Conservation (phyloP, 2,797 vertebrate species). For the Myotis myotis region DNA sequence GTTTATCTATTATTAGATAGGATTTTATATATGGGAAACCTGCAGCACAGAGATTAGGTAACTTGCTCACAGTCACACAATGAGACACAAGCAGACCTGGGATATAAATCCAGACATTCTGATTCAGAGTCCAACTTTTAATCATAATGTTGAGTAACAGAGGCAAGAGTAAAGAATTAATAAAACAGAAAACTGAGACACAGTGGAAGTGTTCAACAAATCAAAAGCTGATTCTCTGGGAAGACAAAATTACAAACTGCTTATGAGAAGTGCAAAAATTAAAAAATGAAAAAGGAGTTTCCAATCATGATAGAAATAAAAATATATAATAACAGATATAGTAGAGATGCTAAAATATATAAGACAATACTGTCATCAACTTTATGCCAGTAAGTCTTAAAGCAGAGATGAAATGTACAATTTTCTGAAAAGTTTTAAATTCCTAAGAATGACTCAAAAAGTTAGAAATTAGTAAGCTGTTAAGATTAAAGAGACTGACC, state of each 20-base stretch:
- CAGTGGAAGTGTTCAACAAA: neutral
- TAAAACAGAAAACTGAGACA: neutral
- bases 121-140: neutral
- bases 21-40: neutral
- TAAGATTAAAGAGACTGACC: neutral
- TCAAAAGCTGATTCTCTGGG: neutral
- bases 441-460: neutral
- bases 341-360: neutral
- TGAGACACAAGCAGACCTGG: neutral
- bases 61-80: neutral
- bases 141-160: neutral
- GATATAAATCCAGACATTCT: neutral
- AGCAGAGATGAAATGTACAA: neutral
- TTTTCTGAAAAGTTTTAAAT: conserved; percentile 6
- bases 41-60: neutral
- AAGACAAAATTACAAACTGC: neutral
- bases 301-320: neutral
- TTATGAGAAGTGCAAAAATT: neutral
- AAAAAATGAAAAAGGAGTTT: neutral
- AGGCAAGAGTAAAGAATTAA: neutral
- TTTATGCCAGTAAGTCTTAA: neutral
- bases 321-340: neutral
- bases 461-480: neutral
- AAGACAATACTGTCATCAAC: neutral
- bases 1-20: too few relatives aligned